Evolutionary conservation across 2,888 invertebrate genomes (phyloP).

Genomic region (Eustalomyia histrio): DNA sequence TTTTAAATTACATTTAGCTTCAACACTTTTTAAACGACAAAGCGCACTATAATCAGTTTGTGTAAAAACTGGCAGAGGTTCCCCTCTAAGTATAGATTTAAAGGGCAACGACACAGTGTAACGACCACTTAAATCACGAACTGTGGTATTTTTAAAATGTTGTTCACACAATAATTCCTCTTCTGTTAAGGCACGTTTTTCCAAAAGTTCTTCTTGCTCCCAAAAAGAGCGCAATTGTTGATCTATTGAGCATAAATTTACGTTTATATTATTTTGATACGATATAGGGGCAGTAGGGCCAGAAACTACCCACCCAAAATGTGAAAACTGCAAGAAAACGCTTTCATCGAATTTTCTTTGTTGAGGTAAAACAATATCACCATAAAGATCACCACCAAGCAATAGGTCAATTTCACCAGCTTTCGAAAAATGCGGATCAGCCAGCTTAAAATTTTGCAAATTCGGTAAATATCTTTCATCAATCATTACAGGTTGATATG

Average conservation of each 20-base stretch:
- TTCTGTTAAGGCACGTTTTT: conserved; percentile 15
- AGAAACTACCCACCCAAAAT: conserved; percentile 5
- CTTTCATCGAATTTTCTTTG: conserved; percentile 14
- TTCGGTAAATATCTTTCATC: background rate
- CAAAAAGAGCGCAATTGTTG: too few relatives aligned
- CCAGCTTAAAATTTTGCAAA: conserved; percentile 4
- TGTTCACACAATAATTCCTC: conserved; percentile 2
- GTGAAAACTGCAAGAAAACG: conserved; percentile 31
- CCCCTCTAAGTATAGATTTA: background rate
- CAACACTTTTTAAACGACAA: conserved; percentile 12
- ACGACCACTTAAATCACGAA: conserved; percentile 23
- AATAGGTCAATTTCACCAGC: conserved; percentile 13
- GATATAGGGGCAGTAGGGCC: too few relatives aligned
- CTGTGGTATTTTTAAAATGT: conserved; percentile 14
- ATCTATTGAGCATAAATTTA: too few relatives aligned
- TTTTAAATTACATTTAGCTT: background rate
- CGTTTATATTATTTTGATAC: too few relatives aligned
- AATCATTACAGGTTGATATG: conserved; percentile 20
- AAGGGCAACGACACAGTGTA: conserved; percentile 38
- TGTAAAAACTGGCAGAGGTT: conserved; percentile 2
- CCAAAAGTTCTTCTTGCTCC: too few relatives aligned
- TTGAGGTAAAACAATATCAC: conserved; percentile 3
- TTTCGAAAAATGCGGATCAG: conserved; percentile 33
- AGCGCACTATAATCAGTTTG: conserved; percentile 32
- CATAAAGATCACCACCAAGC: conserved; percentile 11